These are phyloP conservation scores for Salticus scenicus DNA, from an alignment of 2,888 invertebrate genomes.

Conservation along the genomic window DNA sequence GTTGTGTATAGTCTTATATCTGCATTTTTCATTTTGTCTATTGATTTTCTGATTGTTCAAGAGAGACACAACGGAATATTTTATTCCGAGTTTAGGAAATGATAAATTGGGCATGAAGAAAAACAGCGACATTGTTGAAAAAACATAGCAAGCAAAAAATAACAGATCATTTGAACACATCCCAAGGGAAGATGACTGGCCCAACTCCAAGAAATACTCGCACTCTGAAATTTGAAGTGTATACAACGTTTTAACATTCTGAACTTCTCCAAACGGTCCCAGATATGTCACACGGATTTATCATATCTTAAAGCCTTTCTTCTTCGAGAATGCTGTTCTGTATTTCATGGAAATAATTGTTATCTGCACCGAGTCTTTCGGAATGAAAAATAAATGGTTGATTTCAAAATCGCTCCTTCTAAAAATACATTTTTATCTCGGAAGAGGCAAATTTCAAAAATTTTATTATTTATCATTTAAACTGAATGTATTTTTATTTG, in stretches of 20 bases:
- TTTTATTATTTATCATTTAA: too few relatives aligned
- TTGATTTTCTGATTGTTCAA: too few relatives aligned
- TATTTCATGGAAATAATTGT: too few relatives aligned
- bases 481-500: too few relatives aligned
- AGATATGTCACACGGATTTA: not conserved
- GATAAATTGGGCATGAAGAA: not conserved
- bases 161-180: not conserved
- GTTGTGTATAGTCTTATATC: too few relatives aligned
- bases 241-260: not conserved
- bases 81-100: not conserved
- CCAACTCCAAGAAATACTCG: not conserved
- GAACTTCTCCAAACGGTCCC: not conserved
- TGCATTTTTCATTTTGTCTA: too few relatives aligned
- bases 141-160: not conserved
- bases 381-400: too few relatives aligned
- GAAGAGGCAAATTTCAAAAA: too few relatives aligned
- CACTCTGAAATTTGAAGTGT: not conserved
- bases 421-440: too few relatives aligned
- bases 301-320: not conserved
- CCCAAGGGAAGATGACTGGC: conserved; percentile 8
- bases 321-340: not conserved
- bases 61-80: not conserved
- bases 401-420: too few relatives aligned
- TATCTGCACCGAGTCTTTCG: too few relatives aligned
- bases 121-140: conserved; percentile 1